These are phyloP conservation scores for Antedon mediterranea DNA, from an alignment of 53 echinoderm and acorn worm species.

Conservation along the genomic window DNA sequence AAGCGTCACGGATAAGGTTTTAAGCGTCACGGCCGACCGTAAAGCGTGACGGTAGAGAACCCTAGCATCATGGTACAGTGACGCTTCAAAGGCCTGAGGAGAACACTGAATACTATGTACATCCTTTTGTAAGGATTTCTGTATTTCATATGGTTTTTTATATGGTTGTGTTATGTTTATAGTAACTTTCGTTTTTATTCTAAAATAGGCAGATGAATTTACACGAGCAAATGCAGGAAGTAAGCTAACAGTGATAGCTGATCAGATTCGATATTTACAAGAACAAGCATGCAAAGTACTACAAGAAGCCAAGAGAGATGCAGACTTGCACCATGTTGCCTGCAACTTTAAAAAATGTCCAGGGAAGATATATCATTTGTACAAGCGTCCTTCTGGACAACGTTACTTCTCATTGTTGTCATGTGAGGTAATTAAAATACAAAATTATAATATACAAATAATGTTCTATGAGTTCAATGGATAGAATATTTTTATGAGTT, in stretches of 20 bases:
- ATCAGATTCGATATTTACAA: conserved; percentile 78
- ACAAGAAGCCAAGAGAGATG: conserved; percentile 84
- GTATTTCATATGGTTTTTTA: too few species aligned
- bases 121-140: too few species aligned
- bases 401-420: conserved; percentile 86
- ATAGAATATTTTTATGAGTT: too few species aligned
- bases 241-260: conserved; percentile 79
- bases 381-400: conserved; percentile 69
- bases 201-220: conserved; percentile 74
- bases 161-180: too few species aligned
- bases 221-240: conserved; percentile 73
- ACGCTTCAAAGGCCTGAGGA: too few species aligned
- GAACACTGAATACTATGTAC: too few species aligned
- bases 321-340: conserved; percentile 76
- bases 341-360: conserved; percentile 94
- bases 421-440: conserved; percentile 60
- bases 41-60: too few species aligned
- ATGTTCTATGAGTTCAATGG: too few species aligned
- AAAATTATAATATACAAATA: too few species aligned
- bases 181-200: neutral
- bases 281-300: conserved; percentile 67
- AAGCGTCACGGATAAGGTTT: too few species aligned
- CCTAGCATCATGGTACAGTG: too few species aligned
- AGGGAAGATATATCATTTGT: conserved; percentile 69
- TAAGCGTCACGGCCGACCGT: too few species aligned